These are phyloP conservation scores for Melanerpes aurifrons DNA, from an alignment of 2,113 vertebrate species.

Conservation along the genomic window DNA sequence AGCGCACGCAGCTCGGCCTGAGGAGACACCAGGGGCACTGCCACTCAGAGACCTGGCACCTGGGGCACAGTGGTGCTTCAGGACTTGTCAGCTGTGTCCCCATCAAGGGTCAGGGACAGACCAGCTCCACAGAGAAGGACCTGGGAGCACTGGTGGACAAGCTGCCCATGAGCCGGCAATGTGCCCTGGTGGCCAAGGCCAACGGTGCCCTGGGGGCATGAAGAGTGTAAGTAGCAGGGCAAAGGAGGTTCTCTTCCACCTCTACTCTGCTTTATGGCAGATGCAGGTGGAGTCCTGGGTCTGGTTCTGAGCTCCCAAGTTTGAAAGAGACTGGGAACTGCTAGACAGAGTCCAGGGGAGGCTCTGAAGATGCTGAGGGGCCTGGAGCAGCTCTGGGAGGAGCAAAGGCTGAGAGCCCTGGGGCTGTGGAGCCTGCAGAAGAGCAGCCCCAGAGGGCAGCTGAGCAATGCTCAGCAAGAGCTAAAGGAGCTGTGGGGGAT, in stretches of 20 bases:
- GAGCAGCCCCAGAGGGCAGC: no score
- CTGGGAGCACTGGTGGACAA: background rate
- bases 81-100: background rate
- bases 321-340: background rate
- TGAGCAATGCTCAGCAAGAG: no score
- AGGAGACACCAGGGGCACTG: background rate
- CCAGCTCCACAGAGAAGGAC: background rate
- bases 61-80: no score
- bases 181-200: background rate
- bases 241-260: background rate
- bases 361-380: no score
- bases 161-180: background rate
- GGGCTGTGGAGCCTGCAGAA: background rate
- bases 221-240: background rate
- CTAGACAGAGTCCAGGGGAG: background rate
- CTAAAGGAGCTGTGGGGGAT: no score
- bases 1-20: slow-evolving; percentile 96
- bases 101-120: background rate
- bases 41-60: background rate
- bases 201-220: no score
- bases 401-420: background rate
- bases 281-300: background rate
- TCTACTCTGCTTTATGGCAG: background rate
- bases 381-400: background rate
- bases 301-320: background rate